Percentiles rank a stretch among this genome's conserved stretches.
Evolutionary conservation across 2,113 vertebrate species (phyloP).

Genomic region (Pithys albifrons): DNA sequence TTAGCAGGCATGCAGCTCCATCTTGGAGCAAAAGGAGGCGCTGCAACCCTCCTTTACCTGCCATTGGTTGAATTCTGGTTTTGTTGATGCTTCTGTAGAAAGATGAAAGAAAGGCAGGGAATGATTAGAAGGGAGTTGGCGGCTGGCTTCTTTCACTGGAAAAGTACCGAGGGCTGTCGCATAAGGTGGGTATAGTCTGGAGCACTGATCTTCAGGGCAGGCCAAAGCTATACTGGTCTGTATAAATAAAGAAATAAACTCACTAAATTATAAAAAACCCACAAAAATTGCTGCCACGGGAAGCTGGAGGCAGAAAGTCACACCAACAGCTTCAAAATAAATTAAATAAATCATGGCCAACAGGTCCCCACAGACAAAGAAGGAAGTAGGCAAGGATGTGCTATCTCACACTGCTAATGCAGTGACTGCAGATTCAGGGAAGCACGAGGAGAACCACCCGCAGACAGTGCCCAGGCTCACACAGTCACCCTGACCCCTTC

Average conservation of each 20-base stretch:
- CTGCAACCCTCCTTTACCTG: not conserved
- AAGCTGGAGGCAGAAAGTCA: not conserved
- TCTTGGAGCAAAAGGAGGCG: not conserved
- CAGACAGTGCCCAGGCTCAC: not conserved
- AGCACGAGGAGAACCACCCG: accelerated
- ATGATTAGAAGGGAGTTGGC: not conserved
- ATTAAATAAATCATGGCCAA: not conserved
- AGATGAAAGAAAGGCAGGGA: conserved; percentile 31
- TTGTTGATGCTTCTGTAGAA: not conserved
- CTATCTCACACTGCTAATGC: not conserved
- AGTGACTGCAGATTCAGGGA: not conserved
- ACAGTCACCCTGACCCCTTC: not conserved
- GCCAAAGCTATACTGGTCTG: not conserved
- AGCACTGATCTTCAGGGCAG: not conserved
- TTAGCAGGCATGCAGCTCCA: not conserved
- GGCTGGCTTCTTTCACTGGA: not conserved
- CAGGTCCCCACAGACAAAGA: not conserved
- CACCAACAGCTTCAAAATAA: not conserved
- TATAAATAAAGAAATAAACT: not conserved
- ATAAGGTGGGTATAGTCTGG: not conserved
- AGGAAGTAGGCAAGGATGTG: not conserved
- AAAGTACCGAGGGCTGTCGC: not conserved
- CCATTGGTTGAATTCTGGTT: not conserved
- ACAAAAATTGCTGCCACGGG: not conserved
- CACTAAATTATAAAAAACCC: not conserved